Conservation (phyloP, 2,797 vertebrate species). For the Pipistrellus nathusii region DNA sequence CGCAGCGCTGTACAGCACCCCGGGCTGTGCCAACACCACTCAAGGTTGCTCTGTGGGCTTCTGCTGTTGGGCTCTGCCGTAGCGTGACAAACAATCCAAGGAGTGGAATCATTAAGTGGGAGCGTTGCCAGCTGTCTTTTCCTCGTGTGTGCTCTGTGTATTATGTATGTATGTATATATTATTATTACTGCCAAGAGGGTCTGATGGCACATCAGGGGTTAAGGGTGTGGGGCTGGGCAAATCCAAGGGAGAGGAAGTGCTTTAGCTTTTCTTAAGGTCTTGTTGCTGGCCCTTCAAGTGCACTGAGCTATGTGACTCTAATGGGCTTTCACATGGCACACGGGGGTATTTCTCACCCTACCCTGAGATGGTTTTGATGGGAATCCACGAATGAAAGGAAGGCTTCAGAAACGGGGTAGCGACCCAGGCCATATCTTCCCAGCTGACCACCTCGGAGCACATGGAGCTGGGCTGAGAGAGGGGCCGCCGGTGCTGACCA, state of each 20-base stretch:
- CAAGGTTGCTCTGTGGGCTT: slow-evolving; percentile 66
- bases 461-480: neutral
- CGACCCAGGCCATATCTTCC: neutral
- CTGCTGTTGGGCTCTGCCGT: slow-evolving; percentile 30
- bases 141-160: neutral
- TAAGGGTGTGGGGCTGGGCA: neutral
- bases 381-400: slow-evolving; percentile 30
- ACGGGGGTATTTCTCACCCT: slow-evolving; percentile 72
- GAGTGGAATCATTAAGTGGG: slow-evolving; percentile 62
- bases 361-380: slow-evolving; percentile 53
- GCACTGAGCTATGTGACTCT: slow-evolving; percentile 78
- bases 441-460: neutral
- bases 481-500: neutral
- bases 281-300: slow-evolving; percentile 88
- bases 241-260: slow-evolving; percentile 49
- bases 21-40: slow-evolving; percentile 88
- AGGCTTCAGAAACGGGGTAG: slow-evolving; percentile 4
- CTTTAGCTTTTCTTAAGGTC: slow-evolving; percentile 77
- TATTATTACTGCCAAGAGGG: slow-evolving; percentile 45
- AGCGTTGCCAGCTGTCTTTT: slow-evolving; percentile 59
- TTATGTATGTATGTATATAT: slow-evolving; percentile 64
- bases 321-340: slow-evolving; percentile 59
- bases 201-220: slow-evolving; percentile 44
- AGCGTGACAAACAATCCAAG: slow-evolving; percentile 57
- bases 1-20: slow-evolving; percentile 76